Evolutionary conservation across 2,113 vertebrate species (phyloP), one percentile per base, ranked within the genome.

Genomic region (Nerophis ophidion): DNA sequence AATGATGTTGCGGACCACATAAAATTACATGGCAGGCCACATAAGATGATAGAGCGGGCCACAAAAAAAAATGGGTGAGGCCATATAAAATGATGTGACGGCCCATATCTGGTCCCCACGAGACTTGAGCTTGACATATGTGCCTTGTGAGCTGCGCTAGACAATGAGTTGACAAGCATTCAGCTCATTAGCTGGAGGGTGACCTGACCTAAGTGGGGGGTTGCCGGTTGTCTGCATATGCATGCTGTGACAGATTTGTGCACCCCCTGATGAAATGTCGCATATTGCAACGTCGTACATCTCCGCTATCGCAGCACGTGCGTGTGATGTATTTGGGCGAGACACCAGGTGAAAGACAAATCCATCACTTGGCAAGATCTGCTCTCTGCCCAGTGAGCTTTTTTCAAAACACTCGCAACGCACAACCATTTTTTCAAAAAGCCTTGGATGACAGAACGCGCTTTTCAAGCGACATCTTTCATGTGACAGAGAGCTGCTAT

Each of bases 351-450:
- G 6, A 26, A 61, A 69, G 71, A 45, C 46, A 64, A 54, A 81
- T 77, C 66, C 80, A 70, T 84, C 79, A 75, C 34, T 62, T 57
- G 64, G 63, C 48, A 48, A 61, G 63, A 75, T 65, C 40, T 51
- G 47, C 46, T 36, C 60, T 46, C 60, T 46, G 54, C 51, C 71
- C 72, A 59, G 62, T 40, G 26, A 61, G 36, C 33, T 57, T 67
- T 26, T 71, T 60, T 57, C 65, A 56, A 59, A 61, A 51, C 15
- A 8, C 19, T 51, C 67, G 69, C 38, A 8, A 38, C 67, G n/a
- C 59, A 19, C 69, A 11, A 55, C 45, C 57, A 59, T 59, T 68
- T 47, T 7, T 26, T 26, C 26, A 55, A 48, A 71, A 61, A 55
- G 44, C 36, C 12, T 61, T 54, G 76, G 42, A 6, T 60, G 46